Evolutionary conservation across 2,888 invertebrate species (phyloP).

Genomic region (Chrysolina oricalcia): DNA sequence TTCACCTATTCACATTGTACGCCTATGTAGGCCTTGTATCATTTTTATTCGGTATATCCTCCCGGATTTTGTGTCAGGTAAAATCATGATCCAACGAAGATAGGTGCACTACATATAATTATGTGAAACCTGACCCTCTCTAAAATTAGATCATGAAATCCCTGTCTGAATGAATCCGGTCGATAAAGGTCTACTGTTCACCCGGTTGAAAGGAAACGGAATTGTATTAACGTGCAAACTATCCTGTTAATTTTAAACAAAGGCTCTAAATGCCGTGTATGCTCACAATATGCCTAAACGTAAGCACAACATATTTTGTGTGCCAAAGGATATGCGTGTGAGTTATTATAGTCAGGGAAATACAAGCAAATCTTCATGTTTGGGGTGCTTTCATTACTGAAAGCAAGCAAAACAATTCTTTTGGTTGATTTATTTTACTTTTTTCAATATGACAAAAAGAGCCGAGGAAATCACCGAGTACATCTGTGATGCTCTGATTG

Average conservation of each 20-base stretch:
- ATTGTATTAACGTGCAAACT: constrained; percentile 18
- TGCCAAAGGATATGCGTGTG: neutral
- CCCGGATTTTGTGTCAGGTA: neutral
- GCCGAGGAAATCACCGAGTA: too few species aligned
- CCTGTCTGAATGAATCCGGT: constrained; percentile 1
- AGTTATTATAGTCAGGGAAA: neutral
- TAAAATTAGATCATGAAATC: constrained; percentile 11
- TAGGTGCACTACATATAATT: neutral
- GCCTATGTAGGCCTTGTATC: neutral
- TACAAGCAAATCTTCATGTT: neutral
- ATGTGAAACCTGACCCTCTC: constrained; percentile 1
- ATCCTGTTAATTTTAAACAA: constrained; percentile 22
- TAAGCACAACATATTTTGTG: constrained; percentile 1
- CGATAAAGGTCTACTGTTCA: constrained; percentile 8
- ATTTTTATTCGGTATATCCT: neutral
- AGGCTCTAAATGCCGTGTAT: constrained; percentile 16
- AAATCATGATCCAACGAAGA: neutral
- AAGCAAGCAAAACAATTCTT: too few species aligned
- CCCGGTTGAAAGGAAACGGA: constrained; percentile 19
- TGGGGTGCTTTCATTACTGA: too few species aligned
- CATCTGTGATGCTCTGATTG: too few species aligned
- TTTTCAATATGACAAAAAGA: too few species aligned
- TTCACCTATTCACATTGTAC: too few species aligned
- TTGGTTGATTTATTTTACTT: too few species aligned
- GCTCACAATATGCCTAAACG: constrained; percentile 10